Evolutionary conservation across 2,797 vertebrate genomes (phyloP).

Genomic region (Catamblyrhynchus diadema): DNA sequence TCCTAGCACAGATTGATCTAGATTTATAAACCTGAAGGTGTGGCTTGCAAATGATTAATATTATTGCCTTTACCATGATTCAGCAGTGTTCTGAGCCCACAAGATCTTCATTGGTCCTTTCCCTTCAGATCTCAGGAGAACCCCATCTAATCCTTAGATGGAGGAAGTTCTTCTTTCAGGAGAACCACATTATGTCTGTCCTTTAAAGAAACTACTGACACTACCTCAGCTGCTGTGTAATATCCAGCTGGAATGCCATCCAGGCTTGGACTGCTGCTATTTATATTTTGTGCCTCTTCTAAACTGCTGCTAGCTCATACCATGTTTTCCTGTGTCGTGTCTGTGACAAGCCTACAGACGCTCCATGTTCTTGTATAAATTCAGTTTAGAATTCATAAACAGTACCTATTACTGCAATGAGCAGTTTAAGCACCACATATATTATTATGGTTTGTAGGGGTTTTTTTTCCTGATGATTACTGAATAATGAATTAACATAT

Average conservation of each 20-base stretch:
- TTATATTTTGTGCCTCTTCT: not conserved
- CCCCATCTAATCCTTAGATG: not conserved
- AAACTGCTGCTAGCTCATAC: not conserved
- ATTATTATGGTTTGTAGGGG: not conserved
- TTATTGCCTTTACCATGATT: not conserved
- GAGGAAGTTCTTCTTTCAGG: not conserved
- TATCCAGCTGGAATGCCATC: not conserved
- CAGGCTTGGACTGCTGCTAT: not conserved
- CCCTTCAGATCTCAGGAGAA: not conserved
- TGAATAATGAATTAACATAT: not conserved
- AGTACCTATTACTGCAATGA: not conserved
- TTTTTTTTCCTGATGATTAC: not conserved
- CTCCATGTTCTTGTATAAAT: not conserved
- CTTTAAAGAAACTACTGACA: not conserved
- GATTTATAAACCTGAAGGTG: not conserved
- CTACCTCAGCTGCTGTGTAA: not conserved
- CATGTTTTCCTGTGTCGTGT: not conserved
- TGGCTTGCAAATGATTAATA: not conserved
- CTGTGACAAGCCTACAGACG: not conserved
- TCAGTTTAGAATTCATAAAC: not conserved
- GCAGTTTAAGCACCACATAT: not conserved
- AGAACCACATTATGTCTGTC: not conserved
- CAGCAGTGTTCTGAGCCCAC: not conserved
- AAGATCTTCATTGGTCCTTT: not conserved
- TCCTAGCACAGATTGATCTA: not conserved